Evolutionary conservation across 2,797 vertebrate species (phyloP).

Genomic region (Acipenser transmontanus): DNA sequence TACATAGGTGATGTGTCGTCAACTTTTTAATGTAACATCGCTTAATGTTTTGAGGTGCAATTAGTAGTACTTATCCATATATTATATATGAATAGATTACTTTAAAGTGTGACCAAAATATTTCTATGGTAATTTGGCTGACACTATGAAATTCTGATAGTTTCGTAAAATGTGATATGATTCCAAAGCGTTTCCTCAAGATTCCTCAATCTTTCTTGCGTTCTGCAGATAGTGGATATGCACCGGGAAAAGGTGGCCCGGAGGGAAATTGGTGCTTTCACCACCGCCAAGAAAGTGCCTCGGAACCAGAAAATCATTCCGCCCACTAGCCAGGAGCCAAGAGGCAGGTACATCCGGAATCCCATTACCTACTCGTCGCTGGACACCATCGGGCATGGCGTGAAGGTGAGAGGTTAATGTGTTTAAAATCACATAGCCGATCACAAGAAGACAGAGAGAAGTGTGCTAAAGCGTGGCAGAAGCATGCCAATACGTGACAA

Average conservation of each 20-base stretch:
- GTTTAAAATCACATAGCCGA: too few relatives aligned
- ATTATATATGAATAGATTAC: too few relatives aligned
- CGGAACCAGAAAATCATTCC: conserved; percentile 42
- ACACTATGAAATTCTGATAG: neutral
- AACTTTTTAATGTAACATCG: too few relatives aligned
- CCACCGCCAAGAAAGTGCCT: conserved; percentile 40
- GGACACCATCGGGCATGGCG: conserved; percentile 70
- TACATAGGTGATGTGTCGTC: too few relatives aligned
- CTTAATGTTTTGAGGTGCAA: too few relatives aligned
- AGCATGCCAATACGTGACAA: too few relatives aligned
- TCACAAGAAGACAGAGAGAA: too few relatives aligned
- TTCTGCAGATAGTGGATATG: conserved; percentile 62
- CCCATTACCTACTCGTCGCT: conserved; percentile 67
- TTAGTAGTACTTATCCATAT: too few relatives aligned
- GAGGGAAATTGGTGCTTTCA: conserved; percentile 64
- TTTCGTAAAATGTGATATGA: neutral
- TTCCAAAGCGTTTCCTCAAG: conserved; percentile 9
- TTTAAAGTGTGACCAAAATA: too few relatives aligned
- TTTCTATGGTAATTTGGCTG: too few relatives aligned
- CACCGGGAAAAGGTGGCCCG: conserved; percentile 76
- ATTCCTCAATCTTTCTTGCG: neutral
- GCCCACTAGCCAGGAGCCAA: conserved; percentile 49
- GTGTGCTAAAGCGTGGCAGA: too few relatives aligned
- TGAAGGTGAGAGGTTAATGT: conserved; percentile 54
- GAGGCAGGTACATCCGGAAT: conserved; percentile 51